Percentiles rank a stretch among this genome's conserved stretches.
These are phyloP conservation scores for Phrynosoma blainvillii DNA, from an alignment of 2,113 vertebrate genomes.

Conservation along the genomic window DNA sequence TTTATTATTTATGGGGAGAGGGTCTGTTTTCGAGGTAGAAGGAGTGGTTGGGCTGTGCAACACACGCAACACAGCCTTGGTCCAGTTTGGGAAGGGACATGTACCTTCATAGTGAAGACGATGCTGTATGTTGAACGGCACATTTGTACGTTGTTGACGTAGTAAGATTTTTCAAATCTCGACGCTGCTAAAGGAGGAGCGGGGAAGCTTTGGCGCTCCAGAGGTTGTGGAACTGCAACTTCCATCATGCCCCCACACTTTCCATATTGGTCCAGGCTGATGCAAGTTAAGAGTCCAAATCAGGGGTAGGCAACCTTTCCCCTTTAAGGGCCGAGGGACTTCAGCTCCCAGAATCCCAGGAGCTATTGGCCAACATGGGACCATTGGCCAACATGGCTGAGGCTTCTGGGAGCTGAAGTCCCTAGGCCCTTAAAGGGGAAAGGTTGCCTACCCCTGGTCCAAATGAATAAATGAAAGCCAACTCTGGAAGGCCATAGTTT, in stretches of 20 bases:
- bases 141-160: not conserved
- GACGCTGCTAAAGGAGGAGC: not conserved
- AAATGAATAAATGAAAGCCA: too few species aligned
- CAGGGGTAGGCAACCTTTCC: too few species aligned
- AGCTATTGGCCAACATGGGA: too few species aligned
- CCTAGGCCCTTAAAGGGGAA: too few species aligned
- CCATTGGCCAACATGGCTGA: too few species aligned
- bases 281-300: too few species aligned
- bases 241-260: not conserved
- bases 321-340: too few species aligned
- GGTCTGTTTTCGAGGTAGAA: constrained; percentile 24
- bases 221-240: not conserved
- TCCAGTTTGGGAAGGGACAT: not conserved
- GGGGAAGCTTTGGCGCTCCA: too few species aligned
- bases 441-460: too few species aligned
- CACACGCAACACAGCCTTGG: not conserved
- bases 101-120: constrained; percentile 39
- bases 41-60: constrained; percentile 25
- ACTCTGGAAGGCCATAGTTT: not conserved
- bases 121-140: not conserved
- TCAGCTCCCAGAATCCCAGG: too few species aligned
- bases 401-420: too few species aligned
- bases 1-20: constrained; percentile 20
- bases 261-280: not conserved
- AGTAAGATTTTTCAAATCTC: not conserved